Conservation (phyloP, 2,888 invertebrate species). For the Thereva nobilitata region DNA sequence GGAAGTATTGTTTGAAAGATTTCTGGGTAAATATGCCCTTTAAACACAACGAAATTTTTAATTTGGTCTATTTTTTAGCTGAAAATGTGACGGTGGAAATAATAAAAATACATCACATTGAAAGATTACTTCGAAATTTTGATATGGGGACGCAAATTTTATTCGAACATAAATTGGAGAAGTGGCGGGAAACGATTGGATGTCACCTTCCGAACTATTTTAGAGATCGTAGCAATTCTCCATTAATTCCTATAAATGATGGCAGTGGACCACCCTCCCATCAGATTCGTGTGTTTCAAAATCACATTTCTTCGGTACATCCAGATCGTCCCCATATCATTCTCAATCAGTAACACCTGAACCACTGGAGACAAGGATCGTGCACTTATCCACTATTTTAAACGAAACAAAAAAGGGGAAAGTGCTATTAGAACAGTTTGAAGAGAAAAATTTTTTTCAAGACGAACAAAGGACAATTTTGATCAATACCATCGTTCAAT, state of each 20-base stretch:
- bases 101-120: constrained; percentile 44
- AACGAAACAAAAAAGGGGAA: not conserved
- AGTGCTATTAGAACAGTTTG: constrained; percentile 31
- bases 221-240: too few species aligned
- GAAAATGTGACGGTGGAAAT: not conserved
- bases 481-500: constrained; percentile 38
- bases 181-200: constrained; percentile 43
- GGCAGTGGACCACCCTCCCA: too few species aligned
- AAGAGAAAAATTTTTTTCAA: constrained; percentile 41
- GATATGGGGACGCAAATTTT: constrained; percentile 44
- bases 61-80: too few species aligned
- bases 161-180: constrained; percentile 45
- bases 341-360: not conserved
- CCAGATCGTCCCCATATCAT: not conserved
- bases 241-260: too few species aligned
- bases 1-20: too few species aligned
- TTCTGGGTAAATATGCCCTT: too few species aligned
- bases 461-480: constrained; percentile 42
- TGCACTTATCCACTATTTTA: not conserved
- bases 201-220: constrained; percentile 26
- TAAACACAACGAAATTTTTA: too few species aligned
- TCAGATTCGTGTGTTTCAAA: too few species aligned
- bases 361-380: not conserved
- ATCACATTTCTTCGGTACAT: not conserved
- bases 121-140: constrained; percentile 42